Base-by-base conservation (phyloP, 2,797 vertebrate species). In the Anguilla pacifica region DNA sequence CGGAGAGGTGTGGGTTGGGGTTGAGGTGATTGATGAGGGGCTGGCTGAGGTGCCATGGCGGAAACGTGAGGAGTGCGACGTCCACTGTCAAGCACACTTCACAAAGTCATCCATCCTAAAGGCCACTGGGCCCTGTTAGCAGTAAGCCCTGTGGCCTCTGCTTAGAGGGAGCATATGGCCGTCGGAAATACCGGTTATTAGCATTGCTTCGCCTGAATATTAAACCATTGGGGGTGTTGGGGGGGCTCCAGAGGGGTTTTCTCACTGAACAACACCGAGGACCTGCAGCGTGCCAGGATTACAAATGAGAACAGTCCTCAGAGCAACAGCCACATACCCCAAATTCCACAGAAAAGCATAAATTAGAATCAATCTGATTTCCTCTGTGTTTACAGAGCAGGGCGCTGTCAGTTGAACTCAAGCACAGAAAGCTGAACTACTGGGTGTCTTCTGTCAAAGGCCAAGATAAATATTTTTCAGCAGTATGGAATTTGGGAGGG, bases 381-480 rank as follows among this genome's bases (percentile, higher is more conserved):
- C 87, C 90, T 91, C 81, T 64, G 74, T 83, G 88, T 88, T 86
- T 89, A 87, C 89, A 90, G 91, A 25, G 90, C 90, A 86, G 64
- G 70, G 90, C 88, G 87, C 88, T 87, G 91, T 89, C 88, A 83
- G 61, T 87, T 79, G 70, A 15, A 86, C 89, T 92, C 84, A 94
- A 91, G 89, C 89, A 87, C 88, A 91, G 91, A 93, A 91, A 91
- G 93, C 92, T 93, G 91, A 93, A 92, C 91, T 61, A 46, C 87
- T 85, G 87, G 79, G 92, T 89, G 91, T 94, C 92, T 89, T 85
- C 31, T 55, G 85, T 86, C 25, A 89, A 70, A 89, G 90, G 92
- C 93, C 94, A 94, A 93, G 89, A 91, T 84, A 91, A 95, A 96
- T 92, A 93, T 94, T 93, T 94, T 85, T 86, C 89, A 86, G 53